Conservation (phyloP, 2,888 invertebrate genomes). For the Artemia sinica region DNA sequence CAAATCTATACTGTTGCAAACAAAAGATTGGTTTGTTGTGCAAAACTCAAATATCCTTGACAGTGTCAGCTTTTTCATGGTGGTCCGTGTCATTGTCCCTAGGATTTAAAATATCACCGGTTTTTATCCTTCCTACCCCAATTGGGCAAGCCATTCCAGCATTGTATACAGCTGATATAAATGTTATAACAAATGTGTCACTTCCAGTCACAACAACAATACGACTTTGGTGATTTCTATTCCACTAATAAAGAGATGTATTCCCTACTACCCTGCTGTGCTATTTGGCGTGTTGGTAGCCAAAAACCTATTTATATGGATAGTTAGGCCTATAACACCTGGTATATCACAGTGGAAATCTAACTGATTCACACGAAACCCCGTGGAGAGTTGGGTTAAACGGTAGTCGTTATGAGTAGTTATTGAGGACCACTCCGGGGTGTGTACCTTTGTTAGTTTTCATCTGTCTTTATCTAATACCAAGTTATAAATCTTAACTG, state of each 20-base stretch:
- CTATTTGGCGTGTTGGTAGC: constrained; percentile 5
- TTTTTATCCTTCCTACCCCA: not conserved
- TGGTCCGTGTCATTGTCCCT: not conserved
- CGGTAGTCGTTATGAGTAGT: constrained; percentile 3
- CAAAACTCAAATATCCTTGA: too few relatives aligned
- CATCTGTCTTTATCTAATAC: too few relatives aligned
- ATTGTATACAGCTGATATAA: constrained; percentile 4
- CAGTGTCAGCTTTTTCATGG: not conserved
- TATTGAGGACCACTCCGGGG: not conserved
- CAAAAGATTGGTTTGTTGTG: too few relatives aligned
- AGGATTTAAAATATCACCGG: not conserved
- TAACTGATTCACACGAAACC: constrained; percentile 10
- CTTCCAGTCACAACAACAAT: constrained; percentile 5
- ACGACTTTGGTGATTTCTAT: not conserved
- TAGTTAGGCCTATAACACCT: constrained; percentile 12
- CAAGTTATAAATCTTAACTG: too few relatives aligned
- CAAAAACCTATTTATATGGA: constrained; percentile 12
- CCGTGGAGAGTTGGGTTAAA: not conserved
- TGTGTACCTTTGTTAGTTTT: too few relatives aligned
- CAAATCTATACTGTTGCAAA: too few relatives aligned
- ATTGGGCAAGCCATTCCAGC: not conserved
- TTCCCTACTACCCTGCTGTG: not conserved
- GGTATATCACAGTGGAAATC: constrained; percentile 13
- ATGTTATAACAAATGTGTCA: constrained; percentile 1
- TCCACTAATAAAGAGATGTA: constrained; percentile 6